Percentiles rank a stretch among this genome's conserved stretches.
Evolutionary conservation across 2,888 invertebrate genomes (phyloP).

Genomic region (Cynaeus angustus): DNA sequence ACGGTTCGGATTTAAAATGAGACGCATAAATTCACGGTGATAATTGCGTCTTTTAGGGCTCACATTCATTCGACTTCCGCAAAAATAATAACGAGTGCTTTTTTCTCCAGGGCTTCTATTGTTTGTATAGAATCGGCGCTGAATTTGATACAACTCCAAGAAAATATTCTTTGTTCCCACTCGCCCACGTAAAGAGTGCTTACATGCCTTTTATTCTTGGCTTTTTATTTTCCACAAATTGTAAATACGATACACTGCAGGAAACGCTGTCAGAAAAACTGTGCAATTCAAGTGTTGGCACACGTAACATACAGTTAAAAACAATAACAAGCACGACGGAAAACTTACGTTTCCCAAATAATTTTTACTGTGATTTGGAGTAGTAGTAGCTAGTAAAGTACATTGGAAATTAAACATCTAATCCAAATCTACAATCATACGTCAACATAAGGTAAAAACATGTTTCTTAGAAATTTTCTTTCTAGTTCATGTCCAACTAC

Average conservation of each 20-base stretch:
- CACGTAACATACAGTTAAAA: no score
- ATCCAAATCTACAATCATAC: no score
- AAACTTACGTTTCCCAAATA: no score
- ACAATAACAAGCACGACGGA: no score
- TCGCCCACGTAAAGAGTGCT: slow-evolving; percentile 26
- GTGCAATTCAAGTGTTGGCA: no score
- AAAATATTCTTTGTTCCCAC: slow-evolving; percentile 40
- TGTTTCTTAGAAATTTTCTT: no score
- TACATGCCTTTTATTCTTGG: slow-evolving; percentile 10
- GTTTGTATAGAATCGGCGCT: slow-evolving; percentile 40
- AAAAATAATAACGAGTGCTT: slow-evolving; percentile 49
- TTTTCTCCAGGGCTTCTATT: slow-evolving; percentile 43
- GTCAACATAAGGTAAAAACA: no score
- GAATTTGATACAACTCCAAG: slow-evolving; percentile 48
- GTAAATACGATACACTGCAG: slow-evolving; percentile 26
- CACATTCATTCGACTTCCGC: slow-evolving; percentile 54
- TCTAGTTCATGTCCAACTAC: no score
- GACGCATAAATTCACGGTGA: slow-evolving; percentile 63
- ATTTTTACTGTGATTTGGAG: no score
- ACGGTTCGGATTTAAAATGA: slow-evolving; percentile 63
- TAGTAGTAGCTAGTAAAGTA: no score
- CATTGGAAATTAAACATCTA: no score
- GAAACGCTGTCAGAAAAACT: neutral
- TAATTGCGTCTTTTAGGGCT: slow-evolving; percentile 61
- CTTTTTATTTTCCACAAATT: slow-evolving; percentile 36